Base-by-base conservation (phyloP, 2,888 invertebrate species). In the Liodrosophila aerea region DNA sequence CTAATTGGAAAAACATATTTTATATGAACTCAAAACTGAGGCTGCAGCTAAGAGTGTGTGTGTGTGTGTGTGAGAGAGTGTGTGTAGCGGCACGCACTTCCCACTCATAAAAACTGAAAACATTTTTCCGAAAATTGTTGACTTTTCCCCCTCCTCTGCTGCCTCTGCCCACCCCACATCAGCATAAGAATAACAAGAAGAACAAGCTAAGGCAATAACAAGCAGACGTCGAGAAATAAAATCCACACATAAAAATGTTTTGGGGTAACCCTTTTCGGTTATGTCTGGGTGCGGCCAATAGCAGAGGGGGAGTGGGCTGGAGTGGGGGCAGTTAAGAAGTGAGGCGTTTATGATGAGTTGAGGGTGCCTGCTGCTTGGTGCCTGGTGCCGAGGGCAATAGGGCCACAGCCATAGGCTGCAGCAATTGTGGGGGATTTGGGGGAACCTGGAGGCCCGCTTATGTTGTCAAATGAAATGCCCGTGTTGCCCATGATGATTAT, bases 1-100 rank as follows among this genome's bases (percentile, higher is more conserved):
- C 81, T 82, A 82, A 82, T 82, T 82, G 85, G 81, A 83, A 82
- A 85, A 82, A 66, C 85, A 81, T 85, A 81, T 82, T 81, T 85
- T 81, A 85, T 81, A 81, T 82, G 66, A 74, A 78, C 73, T 69
- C 50, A 29, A 22, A 22, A 22, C 22, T n/a, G n/a, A n/a, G n/a
- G 34, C 30, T 18, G 2, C 9, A 15, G 34, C 18, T 9, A 5
- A 4, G 3, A 1, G 16, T 13, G 16, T 7, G 27, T 0, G 13
- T 12, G 40, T 13, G 15, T 11, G n/a, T 29, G 13, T 1, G 13
- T 31, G n/a, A 8, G 34, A 7, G 22, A 34, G 18, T 8, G 16
- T 39, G 18, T 9, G 44, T 45, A 29, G 69, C 49, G 74, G 73
- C 84, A 72, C 83, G 74, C 78, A 84, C 78, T 78, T 81, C 78